Percentiles rank a stretch among this genome's conserved stretches.
These are phyloP conservation scores for Popillia japonica DNA, from an alignment of 1,140 invertebrate species.

Conservation along the genomic window DNA sequence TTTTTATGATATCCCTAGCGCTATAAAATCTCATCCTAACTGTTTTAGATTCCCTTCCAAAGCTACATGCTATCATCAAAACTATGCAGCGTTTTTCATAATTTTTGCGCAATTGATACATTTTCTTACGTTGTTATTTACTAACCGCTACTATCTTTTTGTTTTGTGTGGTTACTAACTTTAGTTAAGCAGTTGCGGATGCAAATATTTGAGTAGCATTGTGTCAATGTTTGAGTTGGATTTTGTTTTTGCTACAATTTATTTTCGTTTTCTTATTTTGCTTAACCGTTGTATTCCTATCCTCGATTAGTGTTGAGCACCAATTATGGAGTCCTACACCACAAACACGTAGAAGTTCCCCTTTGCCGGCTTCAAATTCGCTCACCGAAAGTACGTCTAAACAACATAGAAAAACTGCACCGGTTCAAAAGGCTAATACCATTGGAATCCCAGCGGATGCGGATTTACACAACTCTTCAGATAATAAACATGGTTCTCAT, in stretches of 20 bases:
- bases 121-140: no score
- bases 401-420: conserved; percentile 53
- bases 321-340: conserved; percentile 49
- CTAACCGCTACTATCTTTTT: no score
- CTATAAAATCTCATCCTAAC: no score
- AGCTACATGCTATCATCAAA: no score
- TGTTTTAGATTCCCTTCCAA: no score
- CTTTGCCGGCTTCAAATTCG: conserved; percentile 54
- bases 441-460: conserved; percentile 65
- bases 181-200: background rate
- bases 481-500: conserved; percentile 44
- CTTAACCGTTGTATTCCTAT: conserved; percentile 52
- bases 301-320: conserved; percentile 43
- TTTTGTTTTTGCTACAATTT: conserved; percentile 41
- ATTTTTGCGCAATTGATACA: no score
- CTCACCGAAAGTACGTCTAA: conserved; percentile 49
- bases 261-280: conserved; percentile 54
- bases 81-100: no score
- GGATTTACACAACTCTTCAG: conserved; percentile 49
- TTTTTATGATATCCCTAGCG: no score
- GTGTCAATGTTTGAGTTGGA: conserved; percentile 59
- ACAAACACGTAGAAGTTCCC: conserved; percentile 54
- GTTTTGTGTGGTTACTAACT: conserved; percentile 16
- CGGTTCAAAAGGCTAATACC: conserved; percentile 68
- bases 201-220: background rate